Base-by-base conservation (phyloP, 2,113 vertebrate species). In the Notechis scutatus region DNA sequence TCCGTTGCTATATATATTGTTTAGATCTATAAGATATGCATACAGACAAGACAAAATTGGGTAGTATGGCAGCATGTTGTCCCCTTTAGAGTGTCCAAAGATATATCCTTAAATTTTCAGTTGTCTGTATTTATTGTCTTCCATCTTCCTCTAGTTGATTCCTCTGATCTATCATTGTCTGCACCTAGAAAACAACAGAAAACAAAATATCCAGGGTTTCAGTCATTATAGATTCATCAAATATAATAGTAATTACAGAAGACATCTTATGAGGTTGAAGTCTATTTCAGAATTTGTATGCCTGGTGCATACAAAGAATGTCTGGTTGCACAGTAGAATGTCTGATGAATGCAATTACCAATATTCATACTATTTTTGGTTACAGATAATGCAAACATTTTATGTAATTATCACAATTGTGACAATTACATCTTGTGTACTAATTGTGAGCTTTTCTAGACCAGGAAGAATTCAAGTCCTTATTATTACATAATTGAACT, bases 111-210 rank as follows among this genome's bases (percentile, higher is more conserved):
- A 10, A 0, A 4, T 14, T 95, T 92, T 96, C 95, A 91, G 57
- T 1, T 3, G 91, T 55, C 0, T 0, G 54, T 85, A 94, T 57
- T 90, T 87, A 1, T 47, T 3, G 1, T 92, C 10, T 12, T 94
- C 54, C 1, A 0, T 26, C 7, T 1, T 14, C 1, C 56, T 20
- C 18, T 91, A 12, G 1, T 23, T 64, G 57, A 20, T 95, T 87
- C 54, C 57, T 95, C 87, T 81, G 90, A 23, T 86, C 92, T 90
- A 96, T 96, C 96, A 96, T 95, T 89, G 92, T 59, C 91, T 97
- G 96, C 54, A 97, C 95, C 97, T 97, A 85, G 26, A 42, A 29
- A 94, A 93, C 90, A 20, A 14, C 93, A 94, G 94, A 95, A 23
- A 92, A 69, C 47, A 47, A 55, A 15, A 61, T 7, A 20, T 29